Conservation (phyloP, 2,888 invertebrate species). For the Pyralis farinalis region DNA sequence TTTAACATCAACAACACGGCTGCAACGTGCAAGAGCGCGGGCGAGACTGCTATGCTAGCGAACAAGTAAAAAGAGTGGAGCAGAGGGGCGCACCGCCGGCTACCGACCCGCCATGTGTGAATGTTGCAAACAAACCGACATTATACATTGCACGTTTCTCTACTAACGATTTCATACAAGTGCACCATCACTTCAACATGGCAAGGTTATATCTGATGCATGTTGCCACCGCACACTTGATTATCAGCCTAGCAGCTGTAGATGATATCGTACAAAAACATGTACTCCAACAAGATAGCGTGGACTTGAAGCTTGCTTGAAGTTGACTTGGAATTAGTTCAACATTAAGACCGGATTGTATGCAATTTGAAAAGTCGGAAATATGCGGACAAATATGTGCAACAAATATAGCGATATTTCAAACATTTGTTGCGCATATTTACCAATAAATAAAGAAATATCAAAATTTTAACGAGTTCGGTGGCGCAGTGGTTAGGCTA, state of each 20-base stretch:
- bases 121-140: conserved; percentile 40
- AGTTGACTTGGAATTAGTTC: conserved; percentile 9
- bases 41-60: conserved; percentile 40
- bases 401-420: no score
- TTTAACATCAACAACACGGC: conserved; percentile 44
- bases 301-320: conserved; percentile 14
- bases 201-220: conserved; percentile 43
- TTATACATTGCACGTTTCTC: conserved; percentile 47
- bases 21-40: conserved; percentile 48
- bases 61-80: conserved; percentile 40
- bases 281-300: conserved; percentile 33
- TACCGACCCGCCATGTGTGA: conserved; percentile 53
- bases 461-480: no score
- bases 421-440: no score
- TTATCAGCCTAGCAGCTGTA: conserved; percentile 53
- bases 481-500: no score
- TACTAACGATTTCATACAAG: conserved; percentile 36
- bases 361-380: no score
- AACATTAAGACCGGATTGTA: no score
- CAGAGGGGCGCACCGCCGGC: conserved; percentile 24
- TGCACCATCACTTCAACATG: conserved; percentile 36
- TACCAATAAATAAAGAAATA: no score
- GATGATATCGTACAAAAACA: conserved; percentile 39
- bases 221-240: conserved; percentile 42
- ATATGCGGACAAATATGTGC: no score